These are phyloP conservation scores for Grammomys surdaster DNA, from an alignment of 2,113 vertebrate species.

Conservation along the genomic window DNA sequence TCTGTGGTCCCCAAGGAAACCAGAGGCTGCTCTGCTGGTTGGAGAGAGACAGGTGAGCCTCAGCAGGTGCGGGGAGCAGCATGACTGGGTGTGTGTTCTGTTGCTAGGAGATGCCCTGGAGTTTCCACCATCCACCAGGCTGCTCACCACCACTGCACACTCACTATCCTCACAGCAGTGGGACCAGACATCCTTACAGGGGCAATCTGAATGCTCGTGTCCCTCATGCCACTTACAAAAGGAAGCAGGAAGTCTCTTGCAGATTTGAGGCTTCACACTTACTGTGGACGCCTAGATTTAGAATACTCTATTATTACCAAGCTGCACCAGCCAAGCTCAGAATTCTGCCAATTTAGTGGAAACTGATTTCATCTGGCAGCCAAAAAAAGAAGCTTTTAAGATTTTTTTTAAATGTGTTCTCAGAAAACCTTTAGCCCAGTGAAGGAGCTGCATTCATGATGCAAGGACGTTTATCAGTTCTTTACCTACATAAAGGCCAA, in stretches of 20 bases:
- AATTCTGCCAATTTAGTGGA: neutral
- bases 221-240: neutral
- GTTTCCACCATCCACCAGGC: neutral
- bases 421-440: neutral
- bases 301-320: neutral
- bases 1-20: neutral
- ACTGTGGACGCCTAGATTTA: neutral
- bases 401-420: neutral
- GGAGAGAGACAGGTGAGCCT: neutral
- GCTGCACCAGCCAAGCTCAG: neutral
- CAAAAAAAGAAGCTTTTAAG: constrained; percentile 5
- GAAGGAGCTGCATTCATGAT: neutral
- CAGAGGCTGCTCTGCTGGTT: neutral
- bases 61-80: neutral
- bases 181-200: neutral
- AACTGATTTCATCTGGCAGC: neutral
- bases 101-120: neutral
- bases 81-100: neutral
- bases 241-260: neutral
- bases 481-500: neutral
- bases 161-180: neutral
- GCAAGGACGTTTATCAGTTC: neutral
- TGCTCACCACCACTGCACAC: neutral
- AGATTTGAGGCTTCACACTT: neutral
- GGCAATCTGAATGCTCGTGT: too few species aligned